Evolutionary conservation across 2,113 vertebrate species (phyloP).

Genomic region (Nyctibius bracteatus): DNA sequence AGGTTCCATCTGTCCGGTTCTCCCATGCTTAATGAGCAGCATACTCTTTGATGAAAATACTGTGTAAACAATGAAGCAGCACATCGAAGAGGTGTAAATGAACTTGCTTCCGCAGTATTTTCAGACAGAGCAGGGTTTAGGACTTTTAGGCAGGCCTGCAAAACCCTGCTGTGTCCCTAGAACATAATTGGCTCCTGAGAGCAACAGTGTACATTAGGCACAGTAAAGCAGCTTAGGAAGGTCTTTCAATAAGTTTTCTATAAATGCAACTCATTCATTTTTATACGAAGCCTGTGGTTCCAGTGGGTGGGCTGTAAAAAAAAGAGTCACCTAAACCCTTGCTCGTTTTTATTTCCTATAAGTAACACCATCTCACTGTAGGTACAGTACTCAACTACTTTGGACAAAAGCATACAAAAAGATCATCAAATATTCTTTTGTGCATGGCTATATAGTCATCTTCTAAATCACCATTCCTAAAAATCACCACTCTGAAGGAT

Average conservation of each 20-base stretch:
- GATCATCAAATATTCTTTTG: neutral
- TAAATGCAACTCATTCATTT: neutral
- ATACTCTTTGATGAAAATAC: neutral
- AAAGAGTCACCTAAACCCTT: neutral
- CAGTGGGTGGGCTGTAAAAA: neutral
- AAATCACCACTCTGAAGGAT: neutral
- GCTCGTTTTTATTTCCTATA: neutral
- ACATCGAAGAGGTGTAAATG: neutral
- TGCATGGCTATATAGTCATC: too few relatives aligned
- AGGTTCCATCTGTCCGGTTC: neutral
- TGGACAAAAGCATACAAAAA: neutral
- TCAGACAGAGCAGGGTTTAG: neutral
- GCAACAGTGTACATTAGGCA: neutral
- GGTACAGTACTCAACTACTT: neutral
- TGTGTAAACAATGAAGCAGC: conserved; percentile 11
- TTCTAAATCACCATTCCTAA: neutral
- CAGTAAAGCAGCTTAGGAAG: neutral
- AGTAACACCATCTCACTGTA: neutral
- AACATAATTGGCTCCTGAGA: conserved; percentile 18
- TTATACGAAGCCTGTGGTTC: neutral
- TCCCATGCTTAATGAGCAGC: neutral
- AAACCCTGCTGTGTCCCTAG: conserved; percentile 4
- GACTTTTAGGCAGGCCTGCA: neutral
- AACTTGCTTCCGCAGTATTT: neutral
- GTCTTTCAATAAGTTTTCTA: neutral